Percentiles rank a stretch among this genome's conserved stretches.
phyloP scores from a whole-genome alignment of 2,113 vertebrate genomes.

The Dinomys branickii region DNA sequence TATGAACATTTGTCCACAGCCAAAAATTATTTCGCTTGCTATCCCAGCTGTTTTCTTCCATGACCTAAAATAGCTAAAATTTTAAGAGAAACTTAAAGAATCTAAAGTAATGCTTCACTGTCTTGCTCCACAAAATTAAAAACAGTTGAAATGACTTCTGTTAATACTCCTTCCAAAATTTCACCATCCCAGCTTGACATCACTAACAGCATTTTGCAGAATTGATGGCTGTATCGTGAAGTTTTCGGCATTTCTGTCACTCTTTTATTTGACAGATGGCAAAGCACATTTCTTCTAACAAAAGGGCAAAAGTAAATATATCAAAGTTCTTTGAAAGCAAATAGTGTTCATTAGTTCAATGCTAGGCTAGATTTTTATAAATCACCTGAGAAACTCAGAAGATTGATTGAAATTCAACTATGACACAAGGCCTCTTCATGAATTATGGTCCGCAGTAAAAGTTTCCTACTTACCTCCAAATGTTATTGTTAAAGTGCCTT shows the following conservation, averaged over 20 bases:
- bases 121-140: constrained; percentile 54
- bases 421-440: not conserved
- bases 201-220: constrained; percentile 50
- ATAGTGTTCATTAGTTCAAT: not conserved
- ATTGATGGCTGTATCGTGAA: not conserved
- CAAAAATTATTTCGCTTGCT: constrained; percentile 42
- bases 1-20: not conserved
- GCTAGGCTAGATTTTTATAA: not conserved
- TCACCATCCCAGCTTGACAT: constrained; percentile 11
- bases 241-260: constrained; percentile 39
- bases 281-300: constrained; percentile 36
- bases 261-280: constrained; percentile 50
- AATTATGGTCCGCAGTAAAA: not conserved
- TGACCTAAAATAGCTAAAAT: not conserved
- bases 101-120: constrained; percentile 66
- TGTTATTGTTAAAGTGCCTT: not conserved
- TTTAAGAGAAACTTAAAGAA: constrained; percentile 45
- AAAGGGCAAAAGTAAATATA: constrained; percentile 64
- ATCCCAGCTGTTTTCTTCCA: constrained; percentile 54
- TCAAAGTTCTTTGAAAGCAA: constrained; percentile 5
- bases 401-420: not conserved
- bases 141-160: constrained; percentile 28
- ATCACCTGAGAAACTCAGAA: not conserved
- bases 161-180: constrained; percentile 30
- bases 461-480: constrained; percentile 19